Evolutionary conservation across 2,888 invertebrate species (phyloP), one percentile per base, ranked within the genome.

Genomic region (Drosophila incognita): DNA sequence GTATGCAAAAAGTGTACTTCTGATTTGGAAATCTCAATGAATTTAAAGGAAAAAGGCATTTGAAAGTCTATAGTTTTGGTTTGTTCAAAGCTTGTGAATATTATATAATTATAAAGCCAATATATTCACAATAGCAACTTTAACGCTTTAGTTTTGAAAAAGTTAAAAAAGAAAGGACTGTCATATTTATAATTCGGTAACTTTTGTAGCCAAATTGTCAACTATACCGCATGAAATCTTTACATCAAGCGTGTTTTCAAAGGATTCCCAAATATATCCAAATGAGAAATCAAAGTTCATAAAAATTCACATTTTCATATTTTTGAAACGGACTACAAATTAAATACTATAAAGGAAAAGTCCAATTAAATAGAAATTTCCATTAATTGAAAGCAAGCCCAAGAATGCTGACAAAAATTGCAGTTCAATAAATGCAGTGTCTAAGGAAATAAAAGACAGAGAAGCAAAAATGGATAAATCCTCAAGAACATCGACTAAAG

Each of bases 361-460:
- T 76, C 64, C 57, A 81, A 76, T 81, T 83, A 69, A 49, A 66
- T 66, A 59, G 49, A n/a, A 4, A 8, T 40, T 65, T 67, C 52
- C 57, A 59, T 65, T 72, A 54, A 79, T 64, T 56, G 61, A 62
- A 56, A 53, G 59, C 60, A 35, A 49, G 4, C 31, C 65, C 36
- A 51, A 62, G 54, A 29, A 74, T 31, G 48, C 54, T 59, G 59
- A 59, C 64, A 49, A 49, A 49, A 62, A 64, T 49, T 52, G 18
- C 18, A 31, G 60, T 42, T 31, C n/a, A 40, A 29, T 15, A 57
- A 42, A 42, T 57, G 42, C 15, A 31, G 2, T 29, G n/a, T 13
- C 29, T 7, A 52, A 36, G 21, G 49, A 49, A 58, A 59, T 57
- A 15, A 35, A 42, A 42, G 6, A 38, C 51, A 48, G 52, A 54